Conservation (phyloP, 2,113 vertebrate species). For the Chionomys nivalis region DNA sequence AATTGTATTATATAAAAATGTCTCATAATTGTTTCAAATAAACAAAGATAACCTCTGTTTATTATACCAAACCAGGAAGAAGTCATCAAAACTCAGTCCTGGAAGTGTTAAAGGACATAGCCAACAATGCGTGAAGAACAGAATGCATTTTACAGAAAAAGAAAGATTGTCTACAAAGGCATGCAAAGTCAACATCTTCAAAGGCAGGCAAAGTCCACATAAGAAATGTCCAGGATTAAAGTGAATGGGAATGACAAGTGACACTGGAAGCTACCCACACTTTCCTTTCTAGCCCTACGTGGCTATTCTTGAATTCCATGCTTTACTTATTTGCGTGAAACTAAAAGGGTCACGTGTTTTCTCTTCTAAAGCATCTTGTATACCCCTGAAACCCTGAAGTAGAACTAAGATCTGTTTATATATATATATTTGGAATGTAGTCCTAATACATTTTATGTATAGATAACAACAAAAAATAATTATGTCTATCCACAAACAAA, state of each 20-base stretch:
- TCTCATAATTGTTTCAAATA: slow-evolving; percentile 29
- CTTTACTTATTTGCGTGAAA: not conserved
- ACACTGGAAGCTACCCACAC: not conserved
- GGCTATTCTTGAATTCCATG: not conserved
- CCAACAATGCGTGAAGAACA: not conserved
- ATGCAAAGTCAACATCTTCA: not conserved
- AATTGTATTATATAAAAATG: slow-evolving; percentile 3
- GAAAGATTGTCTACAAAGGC: not conserved
- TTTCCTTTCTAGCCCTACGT: not conserved
- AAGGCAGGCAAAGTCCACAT: not conserved
- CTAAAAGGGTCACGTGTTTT: not conserved
- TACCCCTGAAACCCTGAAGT: not conserved
- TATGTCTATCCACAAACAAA: not conserved
- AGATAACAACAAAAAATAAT: not conserved
- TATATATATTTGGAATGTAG: not conserved
- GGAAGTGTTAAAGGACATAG: not conserved
- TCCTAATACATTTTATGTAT: not conserved
- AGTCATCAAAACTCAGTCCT: not conserved
- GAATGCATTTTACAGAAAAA: not conserved
- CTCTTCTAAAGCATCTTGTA: not conserved
- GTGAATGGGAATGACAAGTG: not conserved
- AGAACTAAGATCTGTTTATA: not conserved
- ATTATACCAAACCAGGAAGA: slow-evolving; percentile 22
- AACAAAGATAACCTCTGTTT: not conserved
- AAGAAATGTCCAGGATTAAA: not conserved